Conservation (phyloP, 2,113 vertebrate genomes). For the Pontoporia blainvillei region DNA sequence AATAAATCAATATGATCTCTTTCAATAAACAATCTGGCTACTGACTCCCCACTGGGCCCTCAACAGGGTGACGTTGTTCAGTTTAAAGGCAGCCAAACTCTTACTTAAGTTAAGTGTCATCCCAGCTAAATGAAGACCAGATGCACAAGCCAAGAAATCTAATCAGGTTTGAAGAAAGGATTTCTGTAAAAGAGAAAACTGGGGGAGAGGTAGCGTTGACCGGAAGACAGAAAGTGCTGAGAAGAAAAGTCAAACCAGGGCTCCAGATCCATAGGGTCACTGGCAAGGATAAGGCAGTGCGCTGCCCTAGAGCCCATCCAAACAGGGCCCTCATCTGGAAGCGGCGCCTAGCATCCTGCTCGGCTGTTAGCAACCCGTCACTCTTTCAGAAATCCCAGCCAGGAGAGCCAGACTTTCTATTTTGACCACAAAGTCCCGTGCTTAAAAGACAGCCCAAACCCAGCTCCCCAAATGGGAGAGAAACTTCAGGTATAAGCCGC, state of each 20-base stretch:
- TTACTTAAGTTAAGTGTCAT: constrained; percentile 40
- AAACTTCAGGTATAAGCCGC: not conserved
- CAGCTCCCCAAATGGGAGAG: not conserved
- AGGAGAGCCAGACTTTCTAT: not conserved
- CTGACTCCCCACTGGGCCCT: not conserved
- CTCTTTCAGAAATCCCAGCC: not conserved
- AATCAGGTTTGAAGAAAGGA: not conserved
- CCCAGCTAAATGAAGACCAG: constrained; percentile 47
- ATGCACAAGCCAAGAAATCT: constrained; percentile 17
- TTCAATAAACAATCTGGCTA: constrained; percentile 37
- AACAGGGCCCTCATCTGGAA: not conserved
- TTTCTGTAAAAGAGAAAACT: not conserved
- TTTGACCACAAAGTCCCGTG: not conserved
- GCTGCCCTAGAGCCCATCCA: not conserved
- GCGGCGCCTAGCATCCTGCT: not conserved
- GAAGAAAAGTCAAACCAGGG: not conserved
- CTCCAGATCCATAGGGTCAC: not conserved
- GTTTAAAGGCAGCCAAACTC: constrained; percentile 37
- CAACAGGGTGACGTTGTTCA: not conserved
- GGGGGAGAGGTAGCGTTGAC: accelerated
- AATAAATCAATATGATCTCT: constrained; percentile 33
- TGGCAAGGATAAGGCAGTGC: not conserved
- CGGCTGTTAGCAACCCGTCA: not conserved
- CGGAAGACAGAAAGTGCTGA: not conserved
- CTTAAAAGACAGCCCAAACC: not conserved